These are phyloP conservation scores for Columbina picui DNA, from an alignment of 2,113 vertebrate species.

Conservation along the genomic window DNA sequence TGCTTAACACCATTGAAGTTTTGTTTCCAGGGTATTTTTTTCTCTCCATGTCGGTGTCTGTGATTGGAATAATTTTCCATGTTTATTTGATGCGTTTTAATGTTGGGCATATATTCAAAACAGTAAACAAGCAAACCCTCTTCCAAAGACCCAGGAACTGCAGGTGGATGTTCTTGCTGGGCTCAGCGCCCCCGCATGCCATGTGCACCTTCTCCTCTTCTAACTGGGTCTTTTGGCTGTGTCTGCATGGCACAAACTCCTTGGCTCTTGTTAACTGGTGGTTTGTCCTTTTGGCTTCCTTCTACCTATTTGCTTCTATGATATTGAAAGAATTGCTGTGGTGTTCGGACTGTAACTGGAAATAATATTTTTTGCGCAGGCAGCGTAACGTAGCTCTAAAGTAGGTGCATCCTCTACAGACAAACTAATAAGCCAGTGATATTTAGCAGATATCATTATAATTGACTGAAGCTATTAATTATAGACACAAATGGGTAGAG, in stretches of 20 bases:
- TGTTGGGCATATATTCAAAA: background rate
- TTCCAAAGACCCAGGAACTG: background rate
- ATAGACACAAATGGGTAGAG: background rate
- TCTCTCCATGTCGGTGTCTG: rapidly evolving
- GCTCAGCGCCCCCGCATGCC: rapidly evolving
- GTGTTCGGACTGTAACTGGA: background rate
- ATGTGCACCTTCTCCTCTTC: background rate
- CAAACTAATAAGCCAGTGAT: background rate
- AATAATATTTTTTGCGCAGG: background rate
- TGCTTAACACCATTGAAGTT: background rate
- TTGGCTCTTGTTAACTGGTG: background rate
- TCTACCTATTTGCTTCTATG: background rate
- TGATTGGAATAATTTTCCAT: background rate
- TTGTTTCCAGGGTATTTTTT: background rate
- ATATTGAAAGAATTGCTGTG: background rate
- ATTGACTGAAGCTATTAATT: background rate
- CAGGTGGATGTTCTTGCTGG: background rate
- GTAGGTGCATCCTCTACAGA: background rate
- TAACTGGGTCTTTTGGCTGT: background rate
- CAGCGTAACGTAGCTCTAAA: background rate
- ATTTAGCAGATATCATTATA: background rate
- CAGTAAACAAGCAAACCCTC: background rate
- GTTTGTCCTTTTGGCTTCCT: background rate
- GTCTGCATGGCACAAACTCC: rapidly evolving
- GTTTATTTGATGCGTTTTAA: background rate